phyloP scores from a whole-genome alignment of 2,888 invertebrate genomes.

The Callyntrura guangdongensis region DNA sequence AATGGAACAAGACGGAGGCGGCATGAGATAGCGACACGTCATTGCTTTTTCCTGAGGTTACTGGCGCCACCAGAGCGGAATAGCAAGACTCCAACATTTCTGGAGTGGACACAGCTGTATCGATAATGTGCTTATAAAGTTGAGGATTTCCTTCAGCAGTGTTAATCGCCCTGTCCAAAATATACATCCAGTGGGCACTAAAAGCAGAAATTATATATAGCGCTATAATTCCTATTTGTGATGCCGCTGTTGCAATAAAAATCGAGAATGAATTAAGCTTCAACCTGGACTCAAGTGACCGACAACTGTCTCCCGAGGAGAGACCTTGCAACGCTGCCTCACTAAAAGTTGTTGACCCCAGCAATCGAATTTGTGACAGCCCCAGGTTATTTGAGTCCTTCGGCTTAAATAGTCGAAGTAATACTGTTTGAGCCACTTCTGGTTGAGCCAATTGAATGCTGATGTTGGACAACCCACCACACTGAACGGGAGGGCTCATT shows the following conservation, averaged over 20 bases:
- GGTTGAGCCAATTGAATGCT: slow-evolving; percentile 93
- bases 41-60: slow-evolving; percentile 86
- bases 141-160: slow-evolving; percentile 72
- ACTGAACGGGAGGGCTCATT: slow-evolving; percentile 93
- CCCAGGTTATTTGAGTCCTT: slow-evolving; percentile 96
- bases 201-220: too few species aligned
- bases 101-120: slow-evolving; percentile 89
- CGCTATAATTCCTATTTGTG: too few species aligned
- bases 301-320: slow-evolving; percentile 73
- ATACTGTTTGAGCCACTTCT: slow-evolving; percentile 94
- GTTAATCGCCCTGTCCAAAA: slow-evolving; percentile 83
- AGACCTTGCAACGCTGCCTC: slow-evolving; percentile 86
- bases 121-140: slow-evolving; percentile 84
- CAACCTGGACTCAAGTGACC: slow-evolving; percentile 83
- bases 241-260: not conserved
- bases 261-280: not conserved
- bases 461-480: slow-evolving; percentile 95
- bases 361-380: slow-evolving; percentile 93
- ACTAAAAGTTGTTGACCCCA: slow-evolving; percentile 95
- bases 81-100: slow-evolving; percentile 91
- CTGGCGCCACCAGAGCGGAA: slow-evolving; percentile 90
- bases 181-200: slow-evolving; percentile 84
- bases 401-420: slow-evolving; percentile 93
- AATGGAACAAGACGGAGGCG: slow-evolving; percentile 88
- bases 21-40: slow-evolving; percentile 84